Conservation (phyloP, 2,888 invertebrate genomes). For the Heliconius ethilla region DNA sequence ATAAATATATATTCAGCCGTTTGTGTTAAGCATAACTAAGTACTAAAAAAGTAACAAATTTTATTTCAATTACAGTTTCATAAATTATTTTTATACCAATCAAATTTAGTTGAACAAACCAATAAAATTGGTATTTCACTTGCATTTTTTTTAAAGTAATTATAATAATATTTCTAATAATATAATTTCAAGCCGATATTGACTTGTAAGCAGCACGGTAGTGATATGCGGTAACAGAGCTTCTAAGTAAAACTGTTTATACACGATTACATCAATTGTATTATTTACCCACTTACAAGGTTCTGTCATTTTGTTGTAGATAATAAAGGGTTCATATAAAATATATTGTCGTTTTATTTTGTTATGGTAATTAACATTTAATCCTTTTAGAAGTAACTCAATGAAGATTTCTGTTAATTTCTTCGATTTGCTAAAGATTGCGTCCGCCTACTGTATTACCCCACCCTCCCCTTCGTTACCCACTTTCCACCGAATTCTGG, state of each 20-base stretch:
- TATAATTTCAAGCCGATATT: slow-evolving; percentile 66
- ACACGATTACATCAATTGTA: slow-evolving; percentile 69
- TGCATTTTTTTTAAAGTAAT: background rate
- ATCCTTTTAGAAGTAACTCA: background rate
- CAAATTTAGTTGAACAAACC: background rate
- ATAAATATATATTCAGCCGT: no score
- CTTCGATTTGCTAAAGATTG: no score
- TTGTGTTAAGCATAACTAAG: no score
- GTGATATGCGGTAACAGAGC: slow-evolving; percentile 80
- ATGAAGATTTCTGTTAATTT: no score
- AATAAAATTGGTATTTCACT: background rate
- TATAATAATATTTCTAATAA: background rate
- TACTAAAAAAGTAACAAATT: background rate
- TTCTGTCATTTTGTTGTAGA: slow-evolving; percentile 77
- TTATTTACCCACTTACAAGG: slow-evolving; percentile 62
- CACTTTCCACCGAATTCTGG: no score
- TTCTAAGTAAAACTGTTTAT: slow-evolving; percentile 77
- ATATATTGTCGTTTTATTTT: slow-evolving; percentile 26
- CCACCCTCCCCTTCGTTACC: no score
- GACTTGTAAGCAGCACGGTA: slow-evolving; percentile 77
- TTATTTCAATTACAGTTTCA: background rate
- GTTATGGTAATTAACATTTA: background rate
- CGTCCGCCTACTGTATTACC: no score
- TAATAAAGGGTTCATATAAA: slow-evolving; percentile 76
- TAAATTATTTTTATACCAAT: background rate